Evolutionary conservation across 2,888 invertebrate species (phyloP), one percentile per base, ranked within the genome.

Genomic region (Scaeva pyrastri): DNA sequence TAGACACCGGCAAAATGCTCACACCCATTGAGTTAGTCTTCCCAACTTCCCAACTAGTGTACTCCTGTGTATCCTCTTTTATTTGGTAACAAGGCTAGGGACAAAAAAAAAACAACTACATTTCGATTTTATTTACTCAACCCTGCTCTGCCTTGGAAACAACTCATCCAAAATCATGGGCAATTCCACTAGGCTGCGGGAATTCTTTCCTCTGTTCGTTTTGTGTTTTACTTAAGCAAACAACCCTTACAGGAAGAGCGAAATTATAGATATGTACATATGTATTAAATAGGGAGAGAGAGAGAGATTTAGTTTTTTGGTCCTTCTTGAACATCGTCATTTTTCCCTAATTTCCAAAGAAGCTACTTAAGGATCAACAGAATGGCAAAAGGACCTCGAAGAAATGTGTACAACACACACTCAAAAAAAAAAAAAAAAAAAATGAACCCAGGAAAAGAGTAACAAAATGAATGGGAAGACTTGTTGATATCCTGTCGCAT

Each of bases 401-500:
- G 31, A 58, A 45, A 45, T 56, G 39, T 41, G 62, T 45, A 19
- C 10, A 45, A 58, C 2, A 48, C 21, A 43, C 1, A 26, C 41
- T 26, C n/a, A 77, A 2, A 36, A 10, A 58, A 8, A 48, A 7
- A 48, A 19, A 78, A 14, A 62, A 31, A 55, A 26, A 43, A 56
- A 60, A 12, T n/a, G 4, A 43, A 23, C 39, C 45, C 31, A 50
- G 50, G 21, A 68, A 76, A 75, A 66, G 56, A 52, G 55, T 55
- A 75, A 66, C 55, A 23, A 31, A 50, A 66, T 77, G 80, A 85
- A 85, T 80, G 76, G 36, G 73, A 73, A 80, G 62, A 85, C 85
- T 85, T 85, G 85, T 85, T 85, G 85, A 85, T 85, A 85, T 85
- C 81, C 76, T 81, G 72, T 81, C 85, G 85, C 85, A 85, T 85